A percentile compares a stretch with the other conserved stretches of the same genome.
Evolutionary conservation across 2,113 vertebrate genomes (phyloP).

Genomic region (Muntiacus reevesi): DNA sequence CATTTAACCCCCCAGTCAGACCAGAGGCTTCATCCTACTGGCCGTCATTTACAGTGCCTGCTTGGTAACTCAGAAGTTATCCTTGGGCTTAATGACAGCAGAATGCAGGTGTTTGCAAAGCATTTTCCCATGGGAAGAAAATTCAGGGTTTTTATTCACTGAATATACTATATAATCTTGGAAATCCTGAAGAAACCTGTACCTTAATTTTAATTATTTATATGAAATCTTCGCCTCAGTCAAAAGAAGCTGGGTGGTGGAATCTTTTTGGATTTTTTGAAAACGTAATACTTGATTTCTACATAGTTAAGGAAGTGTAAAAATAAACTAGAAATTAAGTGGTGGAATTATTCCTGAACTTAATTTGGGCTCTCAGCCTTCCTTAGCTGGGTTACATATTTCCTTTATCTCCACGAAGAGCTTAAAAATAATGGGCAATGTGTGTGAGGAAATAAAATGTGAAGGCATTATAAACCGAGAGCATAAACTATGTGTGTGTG

Average conservation of each 20-base stretch:
- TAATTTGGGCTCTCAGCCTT: constrained; percentile 6
- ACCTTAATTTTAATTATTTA: constrained; percentile 5
- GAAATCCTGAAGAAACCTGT: background rate
- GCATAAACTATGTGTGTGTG: constrained; percentile 60
- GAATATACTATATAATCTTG: background rate
- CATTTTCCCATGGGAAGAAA: background rate
- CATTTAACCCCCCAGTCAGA: background rate
- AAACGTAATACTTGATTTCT: background rate
- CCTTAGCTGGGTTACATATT: constrained; percentile 26
- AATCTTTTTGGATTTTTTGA: background rate
- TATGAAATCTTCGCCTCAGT: background rate
- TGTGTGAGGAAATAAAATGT: constrained; percentile 43
- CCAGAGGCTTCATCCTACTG: background rate
- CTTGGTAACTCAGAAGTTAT: background rate
- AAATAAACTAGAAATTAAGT: constrained; percentile 45
- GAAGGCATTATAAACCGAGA: constrained; percentile 44
- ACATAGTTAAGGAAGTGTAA: background rate
- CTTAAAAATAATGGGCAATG: constrained; percentile 43
- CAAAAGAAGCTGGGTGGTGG: background rate
- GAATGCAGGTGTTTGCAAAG: background rate
- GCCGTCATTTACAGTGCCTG: background rate
- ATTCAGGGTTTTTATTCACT: background rate
- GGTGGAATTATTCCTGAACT: constrained; percentile 16
- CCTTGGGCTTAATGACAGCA: background rate
- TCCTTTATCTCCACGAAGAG: constrained; percentile 52